Evolutionary conservation across 2,888 invertebrate genomes (phyloP), one percentile per base, ranked within the genome.

Genomic region (Barypeithes pellucidus): DNA sequence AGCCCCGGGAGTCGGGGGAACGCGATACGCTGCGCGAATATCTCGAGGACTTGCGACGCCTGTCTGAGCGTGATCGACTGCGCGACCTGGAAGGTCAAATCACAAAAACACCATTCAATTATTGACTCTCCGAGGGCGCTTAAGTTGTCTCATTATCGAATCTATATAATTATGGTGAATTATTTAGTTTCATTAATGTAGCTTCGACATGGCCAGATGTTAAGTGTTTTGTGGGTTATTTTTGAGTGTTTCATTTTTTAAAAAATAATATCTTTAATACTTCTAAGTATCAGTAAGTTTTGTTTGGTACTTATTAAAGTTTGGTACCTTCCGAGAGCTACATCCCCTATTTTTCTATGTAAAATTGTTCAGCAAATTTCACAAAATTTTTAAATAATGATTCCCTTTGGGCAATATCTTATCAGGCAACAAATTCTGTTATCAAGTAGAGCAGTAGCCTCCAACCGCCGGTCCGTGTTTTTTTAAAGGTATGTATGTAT

Each of bases 11-110:
- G 39, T 77, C 77, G 65, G 90, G 89, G 70, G 88, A 88, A 75
- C 88, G 86, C 71, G 88, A 89, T 60, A 91, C 90, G 81, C 90
- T 90, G 78, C 91, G 89, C 39, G 92, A 92, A 84, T 91, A 90
- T 77, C 91, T 89, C 74, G 89, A 87, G 76, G 86, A 85, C 81
- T 87, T 86, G 82, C 88, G 88, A 73, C 85, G 85, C 80, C 84
- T 84, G 76, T 88, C 86, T 43, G 90, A 89, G 63, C 90, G 91
- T 61, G 92, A 92, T 68, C 92, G 89, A 80, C 91, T 92, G 70
- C 89, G 87, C 75, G 89, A 88, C 80, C 88, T 87, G 80, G 85
- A 87, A 75, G 79, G 79, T 62, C 71, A 67, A 61, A 72, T 63
- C 63, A 71, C 70, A 67, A 61, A 69, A 67, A 67, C 66, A 66